Percentiles rank a stretch among this genome's conserved stretches.
phyloP scores from a whole-genome alignment of 2,888 invertebrate genomes.

The Pyrochroa serraticornis region DNA sequence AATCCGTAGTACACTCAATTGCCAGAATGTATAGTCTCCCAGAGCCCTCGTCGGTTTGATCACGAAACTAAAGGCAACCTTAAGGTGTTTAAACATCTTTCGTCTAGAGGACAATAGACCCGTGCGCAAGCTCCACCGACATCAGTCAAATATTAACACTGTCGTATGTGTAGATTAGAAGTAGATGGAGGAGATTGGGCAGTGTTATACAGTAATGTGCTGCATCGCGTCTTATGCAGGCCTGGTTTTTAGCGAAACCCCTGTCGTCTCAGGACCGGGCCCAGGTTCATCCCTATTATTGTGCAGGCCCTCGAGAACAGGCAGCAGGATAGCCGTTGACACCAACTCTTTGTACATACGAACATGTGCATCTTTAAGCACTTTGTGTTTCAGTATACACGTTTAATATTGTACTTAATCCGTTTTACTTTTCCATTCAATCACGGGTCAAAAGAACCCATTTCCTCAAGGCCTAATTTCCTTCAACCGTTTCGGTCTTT shows the following conservation, averaged over 20 bases:
- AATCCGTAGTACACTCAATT: constrained; percentile 41
- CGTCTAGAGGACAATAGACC: constrained; percentile 29
- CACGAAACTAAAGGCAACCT: constrained; percentile 19
- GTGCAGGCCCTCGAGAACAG: constrained; percentile 32
- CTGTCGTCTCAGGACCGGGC: constrained; percentile 15
- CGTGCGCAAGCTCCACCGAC: constrained; percentile 48
- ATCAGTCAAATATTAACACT: constrained; percentile 56
- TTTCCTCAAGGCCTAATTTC: constrained; percentile 20
- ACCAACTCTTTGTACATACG: constrained; percentile 30
- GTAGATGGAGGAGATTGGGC: constrained; percentile 56
- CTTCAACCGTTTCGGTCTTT: constrained; percentile 2
- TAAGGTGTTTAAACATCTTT: constrained; percentile 10
- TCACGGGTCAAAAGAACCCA: constrained; percentile 1
- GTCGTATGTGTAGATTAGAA: constrained; percentile 58
- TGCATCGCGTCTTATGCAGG: constrained; percentile 27
- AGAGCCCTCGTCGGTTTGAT: constrained; percentile 21
- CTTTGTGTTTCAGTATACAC: constrained; percentile 9
- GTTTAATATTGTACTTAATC: constrained; percentile 5
- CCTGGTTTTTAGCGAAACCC: constrained; percentile 11
- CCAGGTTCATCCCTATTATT: constrained; percentile 13
- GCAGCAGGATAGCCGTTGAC: constrained; percentile 28
- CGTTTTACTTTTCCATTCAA: constrained; percentile 1
- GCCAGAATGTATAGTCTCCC: constrained; percentile 6
- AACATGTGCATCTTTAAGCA: constrained; percentile 27
- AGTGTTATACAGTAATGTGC: constrained; percentile 56